These are phyloP conservation scores for Grammomys surdaster DNA, from an alignment of 2,113 vertebrate genomes.

Conservation along the genomic window DNA sequence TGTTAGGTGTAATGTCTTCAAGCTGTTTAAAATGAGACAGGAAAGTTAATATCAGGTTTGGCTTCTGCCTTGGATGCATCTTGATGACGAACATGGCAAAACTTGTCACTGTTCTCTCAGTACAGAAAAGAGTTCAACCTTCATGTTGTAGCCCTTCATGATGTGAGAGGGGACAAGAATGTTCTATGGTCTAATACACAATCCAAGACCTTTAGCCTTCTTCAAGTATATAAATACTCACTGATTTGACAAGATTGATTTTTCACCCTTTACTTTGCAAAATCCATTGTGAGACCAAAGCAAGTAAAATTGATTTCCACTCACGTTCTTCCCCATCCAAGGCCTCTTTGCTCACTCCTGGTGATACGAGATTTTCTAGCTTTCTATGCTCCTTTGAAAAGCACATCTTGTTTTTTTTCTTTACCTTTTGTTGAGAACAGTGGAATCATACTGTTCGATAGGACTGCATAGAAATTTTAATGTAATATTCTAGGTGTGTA, in stretches of 20 bases:
- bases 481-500: not conserved
- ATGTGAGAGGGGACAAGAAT: constrained; percentile 36
- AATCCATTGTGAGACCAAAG: constrained; percentile 71
- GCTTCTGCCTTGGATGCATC: not conserved
- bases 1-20: not conserved
- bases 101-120: not conserved
- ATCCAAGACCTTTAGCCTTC: constrained; percentile 59
- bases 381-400: constrained; percentile 68
- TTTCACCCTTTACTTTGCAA: constrained; percentile 73
- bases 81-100: not conserved
- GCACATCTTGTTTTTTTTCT: not conserved
- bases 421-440: not conserved
- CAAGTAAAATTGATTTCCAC: constrained; percentile 77
- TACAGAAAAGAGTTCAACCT: not conserved
- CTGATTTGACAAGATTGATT: constrained; percentile 81
- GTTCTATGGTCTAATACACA: constrained; percentile 14
- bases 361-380: constrained; percentile 58
- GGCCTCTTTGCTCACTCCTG: constrained; percentile 50
- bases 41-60: not conserved
- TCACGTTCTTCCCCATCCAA: constrained; percentile 44
- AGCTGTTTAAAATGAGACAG: not conserved
- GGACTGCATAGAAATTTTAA: constrained; percentile 40
- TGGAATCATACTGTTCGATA: constrained; percentile 33
- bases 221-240: constrained; percentile 74
- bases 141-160: not conserved